Percentiles rank a stretch among this genome's conserved stretches.
Conservation (phyloP, 2,113 vertebrate genomes). For the Seriola quinqueradiata region DNA sequence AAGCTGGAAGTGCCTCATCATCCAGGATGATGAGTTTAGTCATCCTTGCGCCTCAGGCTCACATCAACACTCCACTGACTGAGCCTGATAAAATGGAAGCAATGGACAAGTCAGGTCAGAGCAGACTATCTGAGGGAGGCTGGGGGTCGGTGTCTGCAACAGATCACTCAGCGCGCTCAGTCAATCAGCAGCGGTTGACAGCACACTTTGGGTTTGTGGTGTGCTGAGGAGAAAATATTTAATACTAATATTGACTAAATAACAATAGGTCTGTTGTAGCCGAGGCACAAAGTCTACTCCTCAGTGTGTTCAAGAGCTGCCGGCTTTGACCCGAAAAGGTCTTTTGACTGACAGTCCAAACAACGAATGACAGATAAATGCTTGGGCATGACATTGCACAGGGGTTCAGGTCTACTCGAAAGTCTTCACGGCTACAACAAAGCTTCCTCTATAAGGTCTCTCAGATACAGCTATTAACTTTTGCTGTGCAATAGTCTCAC, state of each 20-base stretch:
- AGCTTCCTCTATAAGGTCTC: not conserved
- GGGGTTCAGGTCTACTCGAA: not conserved
- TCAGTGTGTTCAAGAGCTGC: not conserved
- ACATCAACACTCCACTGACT: conserved; percentile 64
- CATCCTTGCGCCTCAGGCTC: conserved; percentile 41
- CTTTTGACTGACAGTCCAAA: conserved; percentile 13
- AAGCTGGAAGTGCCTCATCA: conserved; percentile 34
- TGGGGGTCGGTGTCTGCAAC: conserved; percentile 54
- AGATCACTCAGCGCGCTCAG: conserved; percentile 53
- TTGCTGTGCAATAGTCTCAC: not conserved
- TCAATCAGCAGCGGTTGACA: conserved; percentile 29
- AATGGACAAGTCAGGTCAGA: conserved; percentile 24
- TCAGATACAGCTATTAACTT: not conserved
- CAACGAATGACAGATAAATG: not conserved
- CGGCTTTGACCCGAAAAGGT: not conserved
- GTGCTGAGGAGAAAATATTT: not conserved
- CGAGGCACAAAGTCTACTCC: not conserved
- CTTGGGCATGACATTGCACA: not conserved
- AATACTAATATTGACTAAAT: not conserved
- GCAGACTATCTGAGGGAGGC: conserved; percentile 34
- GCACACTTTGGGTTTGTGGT: not conserved
- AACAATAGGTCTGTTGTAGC: not conserved
- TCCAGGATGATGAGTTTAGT: conserved; percentile 53
- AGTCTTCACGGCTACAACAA: not conserved
- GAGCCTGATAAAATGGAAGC: conserved; percentile 61